phyloP scores from a whole-genome alignment of 2,888 invertebrate species.

The Apamea crenata region DNA sequence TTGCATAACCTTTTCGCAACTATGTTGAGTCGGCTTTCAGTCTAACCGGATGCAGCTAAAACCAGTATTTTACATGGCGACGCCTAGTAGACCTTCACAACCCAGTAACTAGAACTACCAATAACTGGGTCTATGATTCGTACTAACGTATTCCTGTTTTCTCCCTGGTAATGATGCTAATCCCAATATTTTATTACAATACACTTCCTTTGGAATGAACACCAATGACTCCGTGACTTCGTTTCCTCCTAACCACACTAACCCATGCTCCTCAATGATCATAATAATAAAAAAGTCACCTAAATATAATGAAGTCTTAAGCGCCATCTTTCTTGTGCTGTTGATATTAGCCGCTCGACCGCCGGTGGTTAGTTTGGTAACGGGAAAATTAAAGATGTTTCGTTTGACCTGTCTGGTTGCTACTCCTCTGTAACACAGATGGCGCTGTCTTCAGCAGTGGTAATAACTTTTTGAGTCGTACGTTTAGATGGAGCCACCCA shows the following conservation, averaged over 20 bases:
- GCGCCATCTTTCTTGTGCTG: constrained; percentile 25
- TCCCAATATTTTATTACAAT: not conserved
- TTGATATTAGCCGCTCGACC: not conserved
- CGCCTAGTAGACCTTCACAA: not conserved
- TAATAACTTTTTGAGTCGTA: not conserved
- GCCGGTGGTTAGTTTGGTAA: too few species aligned
- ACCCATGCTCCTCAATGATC: too few species aligned
- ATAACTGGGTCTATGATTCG: not conserved
- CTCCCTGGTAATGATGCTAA: not conserved
- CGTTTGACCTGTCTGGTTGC: too few species aligned
- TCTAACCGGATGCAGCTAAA: not conserved
- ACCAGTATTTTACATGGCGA: not conserved
- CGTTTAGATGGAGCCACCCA: constrained; percentile 35
- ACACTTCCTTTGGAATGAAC: not conserved
- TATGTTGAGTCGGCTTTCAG: not conserved
- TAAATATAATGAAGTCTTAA: not conserved
- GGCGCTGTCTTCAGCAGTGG: constrained; percentile 24
- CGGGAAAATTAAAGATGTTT: too few species aligned
- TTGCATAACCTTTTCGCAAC: not conserved
- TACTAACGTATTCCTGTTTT: not conserved
- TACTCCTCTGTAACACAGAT: constrained; percentile 10
- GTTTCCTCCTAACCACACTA: not conserved
- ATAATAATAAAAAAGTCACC: not conserved
- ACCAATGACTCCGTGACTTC: not conserved
- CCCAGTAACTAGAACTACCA: not conserved